Percentiles rank a stretch among this genome's conserved stretches.
Conservation (phyloP, 2,888 invertebrate genomes). For the Hypolimnas misippus region DNA sequence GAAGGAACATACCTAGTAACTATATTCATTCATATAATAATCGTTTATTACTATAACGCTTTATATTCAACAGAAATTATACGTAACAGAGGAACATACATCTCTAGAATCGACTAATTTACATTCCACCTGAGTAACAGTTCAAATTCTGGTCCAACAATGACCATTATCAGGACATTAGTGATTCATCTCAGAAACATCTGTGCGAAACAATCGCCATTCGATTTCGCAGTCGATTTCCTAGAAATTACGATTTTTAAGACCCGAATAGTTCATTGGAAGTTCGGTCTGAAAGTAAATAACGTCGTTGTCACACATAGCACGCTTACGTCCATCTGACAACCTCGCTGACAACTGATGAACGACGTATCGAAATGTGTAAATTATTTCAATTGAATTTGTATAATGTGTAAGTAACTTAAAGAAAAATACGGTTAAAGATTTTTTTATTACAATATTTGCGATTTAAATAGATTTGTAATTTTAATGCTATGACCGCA, state of each 20-base stretch:
- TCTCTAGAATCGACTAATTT: not conserved
- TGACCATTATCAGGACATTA: not conserved
- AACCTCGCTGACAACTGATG: not conserved
- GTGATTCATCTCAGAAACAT: constrained; percentile 7
- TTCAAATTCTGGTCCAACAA: not conserved
- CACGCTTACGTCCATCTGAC: not conserved
- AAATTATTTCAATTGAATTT: too few species aligned
- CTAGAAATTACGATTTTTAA: not conserved
- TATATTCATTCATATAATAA: too few species aligned
- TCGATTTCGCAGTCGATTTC: too few species aligned
- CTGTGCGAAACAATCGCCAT: not conserved
- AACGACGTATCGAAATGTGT: not conserved
- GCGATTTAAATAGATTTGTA: too few species aligned
- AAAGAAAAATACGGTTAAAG: too few species aligned
- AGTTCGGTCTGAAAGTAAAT: not conserved
- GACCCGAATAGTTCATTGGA: not conserved
- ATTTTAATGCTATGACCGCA: too few species aligned
- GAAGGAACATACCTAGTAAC: too few species aligned
- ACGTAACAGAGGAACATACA: too few species aligned
- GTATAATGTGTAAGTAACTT: too few species aligned
- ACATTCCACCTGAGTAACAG: not conserved
- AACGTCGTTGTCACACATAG: not conserved
- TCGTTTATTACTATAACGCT: too few species aligned
- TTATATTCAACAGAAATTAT: too few species aligned
- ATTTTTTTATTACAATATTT: too few species aligned